phyloP scores from a whole-genome alignment of 2,888 invertebrate genomes.

The Trachelus stipa region DNA sequence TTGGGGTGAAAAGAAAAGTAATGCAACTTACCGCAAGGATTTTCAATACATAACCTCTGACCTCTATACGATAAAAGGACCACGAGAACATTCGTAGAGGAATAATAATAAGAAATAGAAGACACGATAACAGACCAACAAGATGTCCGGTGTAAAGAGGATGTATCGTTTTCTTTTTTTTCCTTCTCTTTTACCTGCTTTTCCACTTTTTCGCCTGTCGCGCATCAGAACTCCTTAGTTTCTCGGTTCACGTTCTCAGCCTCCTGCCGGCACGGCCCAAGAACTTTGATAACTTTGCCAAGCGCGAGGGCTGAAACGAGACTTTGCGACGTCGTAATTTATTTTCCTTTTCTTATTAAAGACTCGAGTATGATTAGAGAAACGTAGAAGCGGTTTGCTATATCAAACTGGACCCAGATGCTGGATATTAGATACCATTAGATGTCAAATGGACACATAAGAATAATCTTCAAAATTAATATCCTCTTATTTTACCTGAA shows the following conservation, averaged over 20 bases:
- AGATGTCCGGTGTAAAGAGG: constrained; percentile 9
- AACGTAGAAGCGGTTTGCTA: neutral
- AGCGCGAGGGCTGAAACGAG: neutral
- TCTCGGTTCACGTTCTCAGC: neutral
- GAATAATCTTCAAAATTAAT: neutral
- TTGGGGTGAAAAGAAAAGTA: constrained; percentile 20
- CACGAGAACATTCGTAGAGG: neutral
- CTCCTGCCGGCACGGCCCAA: neutral
- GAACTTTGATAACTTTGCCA: constrained; percentile 1
- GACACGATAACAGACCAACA: neutral
- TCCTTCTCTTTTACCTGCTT: neutral
- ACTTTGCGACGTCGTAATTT: constrained; percentile 22
- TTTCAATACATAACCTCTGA: neutral
- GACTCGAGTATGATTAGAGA: constrained; percentile 2
- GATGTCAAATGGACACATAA: neutral
- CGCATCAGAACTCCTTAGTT: neutral
- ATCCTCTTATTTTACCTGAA: no score
- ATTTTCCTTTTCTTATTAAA: constrained; percentile 21
- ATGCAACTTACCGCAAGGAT: constrained; percentile 19
- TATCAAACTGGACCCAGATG: neutral
- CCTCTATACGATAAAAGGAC: neutral
- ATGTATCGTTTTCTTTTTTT: constrained; percentile 19
- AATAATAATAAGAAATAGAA: neutral
- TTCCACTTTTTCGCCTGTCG: neutral
- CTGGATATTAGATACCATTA: neutral